Evolutionary conservation across 1,140 invertebrate species (phyloP).

Genomic region (Colletes gigas): DNA sequence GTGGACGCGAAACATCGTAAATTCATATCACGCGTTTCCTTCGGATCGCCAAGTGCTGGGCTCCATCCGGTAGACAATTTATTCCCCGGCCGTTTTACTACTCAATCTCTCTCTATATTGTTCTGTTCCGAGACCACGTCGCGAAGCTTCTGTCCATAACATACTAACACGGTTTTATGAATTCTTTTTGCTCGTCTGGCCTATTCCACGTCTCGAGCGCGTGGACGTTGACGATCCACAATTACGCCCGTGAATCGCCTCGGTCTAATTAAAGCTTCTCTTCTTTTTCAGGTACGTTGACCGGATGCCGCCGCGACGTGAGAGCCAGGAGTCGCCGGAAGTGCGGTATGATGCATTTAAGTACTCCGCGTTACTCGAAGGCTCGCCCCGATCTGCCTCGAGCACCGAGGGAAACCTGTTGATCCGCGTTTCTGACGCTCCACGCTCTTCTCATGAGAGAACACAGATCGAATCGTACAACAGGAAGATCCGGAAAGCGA

Average conservation of each 20-base stretch:
- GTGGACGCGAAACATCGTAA: constrained; percentile 19
- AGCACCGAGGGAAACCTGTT: not conserved
- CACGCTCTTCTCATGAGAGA: not conserved
- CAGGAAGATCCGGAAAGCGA: too few relatives aligned
- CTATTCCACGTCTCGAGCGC: not conserved
- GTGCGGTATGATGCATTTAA: constrained; percentile 49
- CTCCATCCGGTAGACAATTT: constrained; percentile 52
- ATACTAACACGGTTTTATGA: constrained; percentile 49
- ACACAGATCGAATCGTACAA: too few relatives aligned
- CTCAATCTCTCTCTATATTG: not conserved
- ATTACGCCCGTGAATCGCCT: constrained; percentile 41
- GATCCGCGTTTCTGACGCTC: not conserved
- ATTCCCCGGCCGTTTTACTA: not conserved
- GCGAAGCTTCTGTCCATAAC: constrained; percentile 33
- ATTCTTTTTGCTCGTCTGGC: constrained; percentile 12
- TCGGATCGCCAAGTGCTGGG: constrained; percentile 38
- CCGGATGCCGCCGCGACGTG: constrained; percentile 52
- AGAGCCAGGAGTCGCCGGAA: constrained; percentile 61
- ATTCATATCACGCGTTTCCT: constrained; percentile 51
- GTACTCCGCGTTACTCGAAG: not conserved
- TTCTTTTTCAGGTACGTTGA: constrained; percentile 66
- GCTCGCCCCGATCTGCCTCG: not conserved
- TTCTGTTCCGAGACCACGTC: not conserved
- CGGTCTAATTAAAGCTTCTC: constrained; percentile 63
- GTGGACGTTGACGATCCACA: constrained; percentile 18